Base-by-base conservation (phyloP, 2,797 vertebrate species). In the Ctenopoma multispine region DNA sequence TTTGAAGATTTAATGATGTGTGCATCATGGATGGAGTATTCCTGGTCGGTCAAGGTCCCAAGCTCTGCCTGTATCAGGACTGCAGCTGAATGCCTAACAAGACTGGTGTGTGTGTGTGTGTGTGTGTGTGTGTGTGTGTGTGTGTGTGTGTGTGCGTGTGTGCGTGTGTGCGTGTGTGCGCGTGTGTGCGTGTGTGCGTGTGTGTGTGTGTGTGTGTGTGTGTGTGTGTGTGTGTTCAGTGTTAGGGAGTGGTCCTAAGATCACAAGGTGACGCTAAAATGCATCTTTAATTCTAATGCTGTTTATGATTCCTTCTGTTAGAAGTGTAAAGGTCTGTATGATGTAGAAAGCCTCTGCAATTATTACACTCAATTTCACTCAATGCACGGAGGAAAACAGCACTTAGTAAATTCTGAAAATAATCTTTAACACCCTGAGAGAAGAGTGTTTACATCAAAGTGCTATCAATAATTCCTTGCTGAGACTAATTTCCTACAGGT, bases 1-100 rank as follows among this genome's bases (percentile, higher is more conserved):
- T 81, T 75, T 85, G 69, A 86, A 83, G 84, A 80, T 89, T 90
- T 91, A 92, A 92, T 93, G 87, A 93, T 89, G 84, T 83, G 77
- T 54, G 70, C 69, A 82, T 89, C 63, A 46, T 36, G 62, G 63
- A 88, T 75, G 40, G 62, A 84, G 76, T 60, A 72, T 72, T 90
- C 65, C 79, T 89, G 86, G 85, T 88, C 80, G 77, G 81, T 86
- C 81, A 88, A 90, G 86, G 88, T 92, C 88, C 61, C 23, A 55
- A 80, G 59, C 65, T 54, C 59, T 59, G 70, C 53, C 75, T 77
- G 73, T 51, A 78, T 74, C 71, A 68, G 71, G 59, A 88, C 75
- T 44, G 77, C 81, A 78, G 70, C 69, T 71, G 89, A 92, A 92
- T 92, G 72, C 61, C 64, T 87, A 93, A 90, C 56, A n/a, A 87